A percentile compares a stretch with the other conserved stretches of the same genome.
These are phyloP conservation scores for Zoroaster sp. DNA, from an alignment of 53 echinoderm and acorn worm genomes.

Conservation along the genomic window DNA sequence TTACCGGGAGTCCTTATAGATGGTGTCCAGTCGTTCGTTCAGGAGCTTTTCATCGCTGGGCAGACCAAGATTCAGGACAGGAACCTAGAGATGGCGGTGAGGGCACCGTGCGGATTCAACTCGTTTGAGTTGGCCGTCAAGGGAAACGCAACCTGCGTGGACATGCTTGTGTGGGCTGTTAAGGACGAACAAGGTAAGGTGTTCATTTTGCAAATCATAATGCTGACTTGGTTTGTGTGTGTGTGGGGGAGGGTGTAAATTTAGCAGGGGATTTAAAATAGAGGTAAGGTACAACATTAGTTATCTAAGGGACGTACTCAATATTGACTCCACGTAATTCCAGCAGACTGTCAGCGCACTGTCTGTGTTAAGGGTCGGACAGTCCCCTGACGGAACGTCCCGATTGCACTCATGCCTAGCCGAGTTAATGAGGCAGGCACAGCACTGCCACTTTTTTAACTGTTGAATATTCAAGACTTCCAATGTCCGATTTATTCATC, in stretches of 20 bases:
- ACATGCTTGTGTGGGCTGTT: constrained; percentile 83
- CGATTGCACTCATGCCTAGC: no score
- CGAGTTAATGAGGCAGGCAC: no score
- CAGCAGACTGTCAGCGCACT: no score
- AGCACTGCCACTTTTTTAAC: no score
- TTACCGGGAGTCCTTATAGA: constrained; percentile 72
- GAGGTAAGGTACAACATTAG: no score
- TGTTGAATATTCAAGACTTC: no score
- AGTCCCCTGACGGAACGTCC: no score
- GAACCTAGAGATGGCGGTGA: constrained; percentile 70
- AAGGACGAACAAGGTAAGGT: constrained; percentile 82
- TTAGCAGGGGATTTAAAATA: neutral
- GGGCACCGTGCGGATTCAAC: constrained; percentile 76
- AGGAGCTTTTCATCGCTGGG: constrained; percentile 82
- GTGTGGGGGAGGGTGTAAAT: neutral
- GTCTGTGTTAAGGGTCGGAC: no score
- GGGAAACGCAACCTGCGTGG: constrained; percentile 86
- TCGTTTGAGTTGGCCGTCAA: constrained; percentile 80
- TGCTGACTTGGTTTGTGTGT: no score
- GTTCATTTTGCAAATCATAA: neutral
- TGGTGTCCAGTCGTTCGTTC: constrained; percentile 81
- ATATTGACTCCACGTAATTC: no score
- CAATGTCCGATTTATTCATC: no score
- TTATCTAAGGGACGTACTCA: no score
- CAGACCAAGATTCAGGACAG: constrained; percentile 90